A percentile compares a stretch with the other conserved stretches of the same genome.
Conservation (phyloP, 2,888 invertebrate species). For the Tenthredo scrophulariae region DNA sequence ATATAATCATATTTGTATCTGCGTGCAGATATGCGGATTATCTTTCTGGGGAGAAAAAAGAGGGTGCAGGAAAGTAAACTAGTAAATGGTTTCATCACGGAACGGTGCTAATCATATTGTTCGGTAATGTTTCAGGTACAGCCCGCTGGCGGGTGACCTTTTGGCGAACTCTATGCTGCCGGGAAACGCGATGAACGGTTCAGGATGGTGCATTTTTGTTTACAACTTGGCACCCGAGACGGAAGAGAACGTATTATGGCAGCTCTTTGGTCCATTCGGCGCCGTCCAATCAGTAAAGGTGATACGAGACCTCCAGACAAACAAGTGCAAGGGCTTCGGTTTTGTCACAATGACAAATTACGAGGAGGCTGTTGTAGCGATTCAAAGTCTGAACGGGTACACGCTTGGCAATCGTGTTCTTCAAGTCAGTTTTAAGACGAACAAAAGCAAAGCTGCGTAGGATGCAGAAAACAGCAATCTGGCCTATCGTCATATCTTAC, state of each 20-base stretch:
- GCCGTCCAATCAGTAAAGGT: slow-evolving; percentile 96
- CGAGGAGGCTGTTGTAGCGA: slow-evolving; percentile 95
- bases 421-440: slow-evolving; percentile 95
- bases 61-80: neutral
- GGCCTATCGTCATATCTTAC: slow-evolving; percentile 52
- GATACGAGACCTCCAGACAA: slow-evolving; percentile 93
- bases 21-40: neutral
- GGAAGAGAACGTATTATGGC: slow-evolving; percentile 97
- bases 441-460: slow-evolving; percentile 88
- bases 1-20: neutral
- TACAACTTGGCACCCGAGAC: slow-evolving; percentile 98
- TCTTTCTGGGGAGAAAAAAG: neutral
- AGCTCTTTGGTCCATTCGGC: slow-evolving; percentile 96
- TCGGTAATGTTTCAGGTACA: slow-evolving; percentile 82
- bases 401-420: slow-evolving; percentile 93
- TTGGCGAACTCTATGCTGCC: slow-evolving; percentile 88
- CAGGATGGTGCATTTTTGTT: slow-evolving; percentile 96
- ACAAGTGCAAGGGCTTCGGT: slow-evolving; percentile 97
- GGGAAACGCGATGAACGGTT: slow-evolving; percentile 84
- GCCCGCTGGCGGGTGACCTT: slow-evolving; percentile 92
- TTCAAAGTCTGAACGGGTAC: slow-evolving; percentile 95
- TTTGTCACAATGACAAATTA: slow-evolving; percentile 98
- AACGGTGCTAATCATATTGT: slow-evolving; percentile 75
- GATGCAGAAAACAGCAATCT: slow-evolving; percentile 64
- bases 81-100: neutral